These are phyloP conservation scores for Perognathus longimembris DNA, from an alignment of 2,113 vertebrate genomes.

Conservation along the genomic window DNA sequence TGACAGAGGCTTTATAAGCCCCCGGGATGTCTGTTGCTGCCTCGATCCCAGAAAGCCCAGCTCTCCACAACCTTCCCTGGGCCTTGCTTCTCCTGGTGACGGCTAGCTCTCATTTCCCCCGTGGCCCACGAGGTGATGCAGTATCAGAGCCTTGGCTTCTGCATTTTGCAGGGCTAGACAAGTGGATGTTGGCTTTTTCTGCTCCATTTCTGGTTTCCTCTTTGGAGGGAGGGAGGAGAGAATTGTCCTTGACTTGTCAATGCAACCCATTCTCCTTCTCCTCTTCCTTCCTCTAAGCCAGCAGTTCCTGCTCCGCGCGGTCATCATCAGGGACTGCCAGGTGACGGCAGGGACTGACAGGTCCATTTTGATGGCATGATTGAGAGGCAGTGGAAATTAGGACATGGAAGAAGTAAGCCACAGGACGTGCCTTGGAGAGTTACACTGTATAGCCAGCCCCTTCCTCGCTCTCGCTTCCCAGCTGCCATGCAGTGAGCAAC, in stretches of 20 bases:
- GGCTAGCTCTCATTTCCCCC: background rate
- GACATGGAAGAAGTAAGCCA: background rate
- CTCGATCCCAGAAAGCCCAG: background rate
- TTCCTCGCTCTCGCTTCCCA: background rate
- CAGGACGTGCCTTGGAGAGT: background rate
- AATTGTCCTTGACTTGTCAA: background rate
- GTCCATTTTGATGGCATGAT: background rate
- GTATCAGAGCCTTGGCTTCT: background rate
- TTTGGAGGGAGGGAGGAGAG: background rate
- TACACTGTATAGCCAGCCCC: background rate
- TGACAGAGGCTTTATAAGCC: conserved; percentile 43
- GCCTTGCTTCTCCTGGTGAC: background rate
- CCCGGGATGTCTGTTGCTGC: background rate
- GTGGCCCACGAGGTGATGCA: background rate
- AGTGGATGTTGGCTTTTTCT: background rate
- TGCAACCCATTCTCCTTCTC: background rate
- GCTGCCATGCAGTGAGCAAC: no score
- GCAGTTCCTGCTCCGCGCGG: fast-evolving
- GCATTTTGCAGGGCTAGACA: background rate
- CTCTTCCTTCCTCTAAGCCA: background rate
- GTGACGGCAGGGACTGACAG: no score
- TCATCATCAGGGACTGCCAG: background rate
- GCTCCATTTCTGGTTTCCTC: background rate
- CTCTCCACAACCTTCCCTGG: background rate
- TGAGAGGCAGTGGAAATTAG: background rate